These are phyloP conservation scores for Centropristis striata DNA, from an alignment of 2,113 vertebrate genomes.

Conservation along the genomic window DNA sequence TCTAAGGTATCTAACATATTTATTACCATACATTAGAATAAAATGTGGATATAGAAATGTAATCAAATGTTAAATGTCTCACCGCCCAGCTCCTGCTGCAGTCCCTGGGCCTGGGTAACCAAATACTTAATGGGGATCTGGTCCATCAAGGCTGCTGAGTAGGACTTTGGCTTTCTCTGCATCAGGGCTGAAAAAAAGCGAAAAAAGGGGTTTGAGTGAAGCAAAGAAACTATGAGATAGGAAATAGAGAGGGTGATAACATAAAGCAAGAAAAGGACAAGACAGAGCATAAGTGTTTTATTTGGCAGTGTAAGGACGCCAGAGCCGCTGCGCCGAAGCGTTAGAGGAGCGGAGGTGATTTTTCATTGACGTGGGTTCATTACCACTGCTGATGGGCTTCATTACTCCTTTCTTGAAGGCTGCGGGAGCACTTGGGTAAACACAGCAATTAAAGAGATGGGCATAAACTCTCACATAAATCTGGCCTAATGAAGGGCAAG, in stretches of 20 bases:
- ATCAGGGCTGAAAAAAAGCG: conserved; percentile 87
- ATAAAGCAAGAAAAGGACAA: conserved; percentile 48
- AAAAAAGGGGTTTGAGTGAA: conserved; percentile 22
- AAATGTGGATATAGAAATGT: not conserved
- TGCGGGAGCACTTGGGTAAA: conserved; percentile 80
- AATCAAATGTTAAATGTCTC: conserved; percentile 31
- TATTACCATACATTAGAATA: not conserved
- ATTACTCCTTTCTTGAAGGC: conserved; percentile 78
- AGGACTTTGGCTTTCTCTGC: conserved; percentile 97
- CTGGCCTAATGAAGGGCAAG: conserved; percentile 77
- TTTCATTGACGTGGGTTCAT: conserved; percentile 80
- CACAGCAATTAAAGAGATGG: conserved; percentile 80
- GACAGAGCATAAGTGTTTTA: conserved; percentile 47
- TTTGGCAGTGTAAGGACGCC: conserved; percentile 52
- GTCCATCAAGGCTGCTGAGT: conserved; percentile 96
- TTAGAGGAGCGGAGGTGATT: conserved; percentile 71
- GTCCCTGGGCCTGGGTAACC: conserved; percentile 95
- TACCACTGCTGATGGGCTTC: conserved; percentile 79
- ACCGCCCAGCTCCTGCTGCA: conserved; percentile 98
- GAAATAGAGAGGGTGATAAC: conserved; percentile 10
- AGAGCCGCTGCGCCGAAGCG: conserved; percentile 43
- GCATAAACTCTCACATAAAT: conserved; percentile 79
- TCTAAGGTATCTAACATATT: not conserved
- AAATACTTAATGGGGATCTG: conserved; percentile 99
- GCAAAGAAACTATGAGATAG: conserved; percentile 17